Evolutionary conservation across 2,113 vertebrate genomes (phyloP), one percentile per base, ranked within the genome.

Genomic region (Desmodus rotundus): DNA sequence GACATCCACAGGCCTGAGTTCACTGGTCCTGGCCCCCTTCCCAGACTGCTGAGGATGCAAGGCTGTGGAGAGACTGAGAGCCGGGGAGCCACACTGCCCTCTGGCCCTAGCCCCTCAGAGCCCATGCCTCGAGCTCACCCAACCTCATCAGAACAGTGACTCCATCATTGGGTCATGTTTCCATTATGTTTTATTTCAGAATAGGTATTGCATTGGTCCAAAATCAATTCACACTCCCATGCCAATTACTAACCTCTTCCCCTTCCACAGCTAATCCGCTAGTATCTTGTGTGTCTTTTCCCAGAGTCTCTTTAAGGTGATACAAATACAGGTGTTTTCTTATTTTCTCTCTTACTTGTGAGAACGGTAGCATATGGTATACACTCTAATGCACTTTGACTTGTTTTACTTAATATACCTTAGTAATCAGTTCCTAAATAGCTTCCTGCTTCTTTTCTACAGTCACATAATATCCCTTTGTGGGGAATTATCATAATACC

Each of bases 341-440:
- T 63, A 41, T 31, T 85, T 89, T 87, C n/a, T 85, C 19, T 36
- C 5, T 77, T 56, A 41, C 17, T 70, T 74, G 33, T 7, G 47
- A 52, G 43, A 56, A 54, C 16, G 38, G 11, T 8, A 33, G 54
- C 4, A 38, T 56, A 45, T 33, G 38, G 0, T 22, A n/a, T 17
- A 33, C 5, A 47, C 7, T 36, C 11, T 16, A 7, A 4, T 33
- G 4, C 19, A 45, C 31, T 43, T 92, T 47, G 2, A 61, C 7
- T 52, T 50, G 87, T 86, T 89, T 85, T n/a, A 92, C 10, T 63
- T 77, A 63, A n/a, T 38, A 33, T 50, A 41, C 33, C 70, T 95
- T 68, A 45, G 73, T 80, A 73, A 80, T 84, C 43, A 36, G n/a
- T 43, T 80, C 20, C 77, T 61, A 38, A 41, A 31, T 4, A 45